Conservation (phyloP, 2,113 vertebrate genomes). For the Peromyscus polionotus region DNA sequence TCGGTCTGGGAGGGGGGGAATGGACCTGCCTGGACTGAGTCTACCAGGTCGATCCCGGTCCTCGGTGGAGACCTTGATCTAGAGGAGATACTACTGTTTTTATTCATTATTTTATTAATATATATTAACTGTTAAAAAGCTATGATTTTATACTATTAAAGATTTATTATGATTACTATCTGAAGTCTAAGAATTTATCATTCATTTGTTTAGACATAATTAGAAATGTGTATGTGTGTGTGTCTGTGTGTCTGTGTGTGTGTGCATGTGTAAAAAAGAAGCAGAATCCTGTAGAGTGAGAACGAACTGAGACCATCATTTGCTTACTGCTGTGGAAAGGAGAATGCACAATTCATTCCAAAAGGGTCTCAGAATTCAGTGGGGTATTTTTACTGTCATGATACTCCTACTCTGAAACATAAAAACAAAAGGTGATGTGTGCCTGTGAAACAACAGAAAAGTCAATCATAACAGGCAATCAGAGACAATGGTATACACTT, state of each 20-base stretch:
- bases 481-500: not conserved
- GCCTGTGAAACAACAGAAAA: not conserved
- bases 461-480: not conserved
- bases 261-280: not conserved
- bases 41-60: no score
- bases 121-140: not conserved
- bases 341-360: not conserved
- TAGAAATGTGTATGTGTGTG: not conserved
- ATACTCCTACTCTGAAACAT: conserved; percentile 20
- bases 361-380: not conserved
- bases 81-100: not conserved
- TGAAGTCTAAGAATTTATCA: not conserved
- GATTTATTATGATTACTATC: conserved; percentile 52
- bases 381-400: not conserved
- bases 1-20: no score
- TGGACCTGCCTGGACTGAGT: no score
- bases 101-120: not conserved
- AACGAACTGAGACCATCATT: not conserved
- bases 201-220: not conserved
- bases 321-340: not conserved
- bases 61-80: no score
- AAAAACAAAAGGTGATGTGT: conserved; percentile 22
- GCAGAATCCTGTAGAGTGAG: not conserved
- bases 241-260: not conserved
- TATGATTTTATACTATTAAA: conserved; percentile 4